Evolutionary conservation across 2,797 vertebrate genomes (phyloP).

Genomic region (Poeciliopsis infans): DNA sequence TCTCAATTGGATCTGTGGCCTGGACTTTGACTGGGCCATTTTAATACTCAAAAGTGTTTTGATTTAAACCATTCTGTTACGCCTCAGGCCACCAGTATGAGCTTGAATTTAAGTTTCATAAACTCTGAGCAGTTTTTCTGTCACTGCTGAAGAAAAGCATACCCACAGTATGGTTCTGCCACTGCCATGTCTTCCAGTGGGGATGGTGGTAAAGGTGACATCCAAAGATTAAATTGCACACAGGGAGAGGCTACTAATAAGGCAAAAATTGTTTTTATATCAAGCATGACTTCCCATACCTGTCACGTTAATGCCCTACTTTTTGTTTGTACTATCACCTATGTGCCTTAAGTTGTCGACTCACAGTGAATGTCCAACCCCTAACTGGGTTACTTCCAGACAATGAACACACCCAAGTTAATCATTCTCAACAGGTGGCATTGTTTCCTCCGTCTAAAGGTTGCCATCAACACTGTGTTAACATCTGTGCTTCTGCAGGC

Average conservation of each 20-base stretch:
- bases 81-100: neutral
- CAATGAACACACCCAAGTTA: constrained; percentile 57
- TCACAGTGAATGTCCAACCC: constrained; percentile 7
- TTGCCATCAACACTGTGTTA: constrained; percentile 15
- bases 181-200: neutral
- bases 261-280: neutral
- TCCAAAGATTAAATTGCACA: neutral
- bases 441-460: constrained; percentile 47
- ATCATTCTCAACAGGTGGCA: constrained; percentile 54
- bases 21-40: neutral
- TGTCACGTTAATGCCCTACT: neutral
- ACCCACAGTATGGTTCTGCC: neutral
- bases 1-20: neutral
- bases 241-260: neutral
- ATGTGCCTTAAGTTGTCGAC: neutral
- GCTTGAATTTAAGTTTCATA: neutral
- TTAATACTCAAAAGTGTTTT: neutral
- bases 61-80: neutral
- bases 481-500: neutral
- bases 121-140: neutral
- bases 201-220: neutral
- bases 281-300: neutral
- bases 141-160: neutral
- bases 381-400: constrained; percentile 21
- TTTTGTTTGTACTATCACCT: neutral